Conservation (phyloP, 2,113 vertebrate genomes). For the Todiramphus saurophagus region DNA sequence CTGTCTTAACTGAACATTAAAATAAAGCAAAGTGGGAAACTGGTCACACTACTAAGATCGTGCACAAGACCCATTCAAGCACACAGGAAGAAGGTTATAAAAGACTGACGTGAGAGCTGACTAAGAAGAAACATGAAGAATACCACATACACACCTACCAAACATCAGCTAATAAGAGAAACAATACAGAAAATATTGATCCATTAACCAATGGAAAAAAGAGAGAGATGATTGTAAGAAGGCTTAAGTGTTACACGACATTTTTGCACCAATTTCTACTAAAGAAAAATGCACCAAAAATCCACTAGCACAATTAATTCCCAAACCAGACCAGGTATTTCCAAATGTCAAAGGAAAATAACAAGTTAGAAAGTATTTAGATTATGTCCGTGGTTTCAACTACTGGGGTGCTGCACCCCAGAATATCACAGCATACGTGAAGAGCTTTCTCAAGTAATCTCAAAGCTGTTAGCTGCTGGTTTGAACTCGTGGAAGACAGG, state of each 20-base stretch:
- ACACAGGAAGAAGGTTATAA: background rate
- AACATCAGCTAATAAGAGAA: background rate
- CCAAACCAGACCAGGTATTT: background rate
- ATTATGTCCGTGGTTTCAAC: background rate
- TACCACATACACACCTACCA: background rate
- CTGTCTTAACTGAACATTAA: background rate
- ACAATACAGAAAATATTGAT: background rate
- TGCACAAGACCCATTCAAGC: background rate
- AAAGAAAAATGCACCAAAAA: background rate
- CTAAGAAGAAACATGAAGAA: background rate
- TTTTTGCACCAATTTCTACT: background rate
- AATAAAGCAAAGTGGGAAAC: background rate
- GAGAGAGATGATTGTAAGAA: background rate
- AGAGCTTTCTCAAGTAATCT: background rate
- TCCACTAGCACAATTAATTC: background rate
- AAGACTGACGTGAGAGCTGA: background rate
- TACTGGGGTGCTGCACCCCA: background rate
- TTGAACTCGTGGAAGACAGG: background rate
- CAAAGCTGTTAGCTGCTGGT: background rate
- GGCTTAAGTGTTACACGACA: background rate
- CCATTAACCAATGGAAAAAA: background rate
- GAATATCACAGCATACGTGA: background rate
- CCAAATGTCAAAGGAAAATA: background rate
- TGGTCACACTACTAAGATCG: background rate
- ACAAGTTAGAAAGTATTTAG: background rate